Evolutionary conservation across 2,113 vertebrate species (phyloP).

Genomic region (Calyptomena viridis): DNA sequence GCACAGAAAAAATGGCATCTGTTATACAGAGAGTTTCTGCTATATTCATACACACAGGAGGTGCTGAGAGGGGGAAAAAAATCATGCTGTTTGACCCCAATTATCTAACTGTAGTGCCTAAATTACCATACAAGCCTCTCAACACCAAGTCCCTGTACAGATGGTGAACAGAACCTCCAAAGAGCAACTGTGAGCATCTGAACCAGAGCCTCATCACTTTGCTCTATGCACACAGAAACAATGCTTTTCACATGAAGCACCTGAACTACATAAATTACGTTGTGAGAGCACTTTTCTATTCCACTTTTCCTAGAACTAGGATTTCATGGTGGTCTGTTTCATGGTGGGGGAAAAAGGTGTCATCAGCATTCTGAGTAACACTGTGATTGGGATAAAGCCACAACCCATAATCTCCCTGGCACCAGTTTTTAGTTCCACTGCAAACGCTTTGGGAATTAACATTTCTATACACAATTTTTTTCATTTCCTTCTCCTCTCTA

Average conservation of each 20-base stretch:
- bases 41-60: neutral
- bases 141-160: neutral
- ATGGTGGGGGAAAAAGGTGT: neutral
- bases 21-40: neutral
- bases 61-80: neutral
- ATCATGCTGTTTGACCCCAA: neutral
- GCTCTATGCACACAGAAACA: neutral
- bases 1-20: neutral
- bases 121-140: neutral
- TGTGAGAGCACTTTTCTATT: neutral
- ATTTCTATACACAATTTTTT: neutral
- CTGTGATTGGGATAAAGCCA: neutral
- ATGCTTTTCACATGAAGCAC: neutral
- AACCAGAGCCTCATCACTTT: neutral
- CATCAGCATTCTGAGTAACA: neutral
- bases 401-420: rapidly evolving
- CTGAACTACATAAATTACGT: neutral
- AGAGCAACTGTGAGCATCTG: neutral
- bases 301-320: neutral
- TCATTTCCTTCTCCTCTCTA: neutral
- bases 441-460: neutral
- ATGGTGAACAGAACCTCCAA: neutral
- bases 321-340: neutral
- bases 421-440: neutral
- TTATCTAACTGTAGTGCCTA: neutral